Conservation (phyloP, 2,113 vertebrate genomes). For the Xiphias gladius region DNA sequence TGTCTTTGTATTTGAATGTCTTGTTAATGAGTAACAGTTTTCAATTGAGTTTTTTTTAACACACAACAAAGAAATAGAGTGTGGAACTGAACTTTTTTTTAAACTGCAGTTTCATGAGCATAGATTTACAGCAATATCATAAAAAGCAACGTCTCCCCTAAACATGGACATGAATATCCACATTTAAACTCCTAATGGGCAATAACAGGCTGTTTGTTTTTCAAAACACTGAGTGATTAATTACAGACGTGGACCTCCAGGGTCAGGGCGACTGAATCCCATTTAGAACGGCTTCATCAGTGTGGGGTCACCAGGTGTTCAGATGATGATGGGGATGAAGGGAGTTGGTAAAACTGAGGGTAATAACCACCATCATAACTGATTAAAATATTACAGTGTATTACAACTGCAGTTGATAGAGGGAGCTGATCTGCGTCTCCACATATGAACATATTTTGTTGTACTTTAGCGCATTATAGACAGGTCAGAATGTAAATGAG, state of each 20-base stretch:
- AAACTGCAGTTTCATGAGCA: background rate
- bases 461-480: constrained; percentile 13
- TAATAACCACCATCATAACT: constrained; percentile 46
- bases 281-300: constrained; percentile 56
- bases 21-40: background rate
- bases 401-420: constrained; percentile 34
- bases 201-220: constrained; percentile 51
- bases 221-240: constrained; percentile 62
- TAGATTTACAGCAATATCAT: background rate
- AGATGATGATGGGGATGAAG: constrained; percentile 51
- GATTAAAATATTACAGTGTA: constrained; percentile 50
- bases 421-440: constrained; percentile 33
- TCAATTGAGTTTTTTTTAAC: background rate
- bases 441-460: constrained; percentile 10
- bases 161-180: background rate
- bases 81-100: background rate
- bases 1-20: background rate
- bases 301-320: constrained; percentile 56
- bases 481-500: constrained; percentile 42
- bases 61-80: too few species aligned
- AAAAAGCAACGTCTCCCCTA: background rate
- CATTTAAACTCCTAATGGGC: constrained; percentile 37
- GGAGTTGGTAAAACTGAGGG: constrained; percentile 30
- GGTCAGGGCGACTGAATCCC: constrained; percentile 61
- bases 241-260: constrained; percentile 17